phyloP scores from a whole-genome alignment of 2,888 invertebrate species.

The Gastrophysa polygoni region DNA sequence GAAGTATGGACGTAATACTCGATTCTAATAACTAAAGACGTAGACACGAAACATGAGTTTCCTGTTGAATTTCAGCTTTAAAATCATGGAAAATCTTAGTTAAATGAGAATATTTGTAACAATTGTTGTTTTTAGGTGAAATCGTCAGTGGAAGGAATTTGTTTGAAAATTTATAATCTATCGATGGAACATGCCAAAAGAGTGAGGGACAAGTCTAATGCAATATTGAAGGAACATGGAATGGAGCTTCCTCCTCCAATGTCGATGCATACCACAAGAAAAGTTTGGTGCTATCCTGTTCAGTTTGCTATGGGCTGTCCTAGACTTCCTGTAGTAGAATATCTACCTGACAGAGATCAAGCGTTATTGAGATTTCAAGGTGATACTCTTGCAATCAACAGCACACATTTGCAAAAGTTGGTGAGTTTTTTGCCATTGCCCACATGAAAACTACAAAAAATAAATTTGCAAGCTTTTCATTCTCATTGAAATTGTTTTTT shows the following conservation, averaged over 20 bases:
- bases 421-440: conserved; percentile 62
- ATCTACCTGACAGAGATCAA: conserved; percentile 84
- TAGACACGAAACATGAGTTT: no score
- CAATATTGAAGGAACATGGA: conserved; percentile 85
- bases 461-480: no score
- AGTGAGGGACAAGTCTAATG: conserved; percentile 84
- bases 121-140: conserved; percentile 63
- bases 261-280: conserved; percentile 76
- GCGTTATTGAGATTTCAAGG: conserved; percentile 85
- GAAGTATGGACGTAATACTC: no score
- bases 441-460: no score
- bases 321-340: conserved; percentile 84
- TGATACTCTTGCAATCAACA: conserved; percentile 85
- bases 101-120: no score
- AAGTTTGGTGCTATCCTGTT: conserved; percentile 95
- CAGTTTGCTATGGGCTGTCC: conserved; percentile 89
- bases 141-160: conserved; percentile 93
- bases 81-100: no score
- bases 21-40: no score
- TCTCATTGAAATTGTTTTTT: no score
- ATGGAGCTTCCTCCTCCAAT: conserved; percentile 65
- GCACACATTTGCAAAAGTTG: conserved; percentile 89
- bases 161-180: conserved; percentile 89
- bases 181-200: conserved; percentile 92
- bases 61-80: no score